Evolutionary conservation across 2,888 invertebrate species (phyloP), one percentile per base, ranked within the genome.

Genomic region (Drosophila kokeensis): DNA sequence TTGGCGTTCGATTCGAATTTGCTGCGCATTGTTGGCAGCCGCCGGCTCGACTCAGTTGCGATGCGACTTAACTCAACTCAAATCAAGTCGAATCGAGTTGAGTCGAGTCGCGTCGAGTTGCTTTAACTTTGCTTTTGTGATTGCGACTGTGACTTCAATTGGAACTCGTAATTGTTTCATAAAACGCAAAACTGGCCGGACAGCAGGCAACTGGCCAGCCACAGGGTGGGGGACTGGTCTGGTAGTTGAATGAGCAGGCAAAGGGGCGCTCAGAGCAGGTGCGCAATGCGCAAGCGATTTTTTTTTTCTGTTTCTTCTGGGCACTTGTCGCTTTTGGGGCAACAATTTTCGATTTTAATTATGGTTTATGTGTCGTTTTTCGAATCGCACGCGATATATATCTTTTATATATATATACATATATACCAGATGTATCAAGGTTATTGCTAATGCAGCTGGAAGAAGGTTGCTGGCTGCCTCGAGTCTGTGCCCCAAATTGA

Each of bases 121-220:
- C 70, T 36, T 75, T 75, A 61, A 34, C 68, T 68, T 70, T 61
- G 55, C 62, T 69, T 60, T 83, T 73, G 64, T 58, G 57, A 63
- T 24, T 69, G 65, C 59, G 70, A 62, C 38, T 61, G 45, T 36
- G 50, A 50, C 63, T 57, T 52, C 52, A 58, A 71, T 70, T 82
- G 69, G 60, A 68, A 72, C 67, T 84, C 80, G 89, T 87, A 87
- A 87, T 87, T 87, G 89, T 87, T 87, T 89, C 76, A 85, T 85
- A 83, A 83, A 83, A 83, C 82, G 82, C 77, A 84, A 82, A 88
- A 79, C 84, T 83, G 84, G 69, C 79, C 78, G 48, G 54, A 54
- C 54, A 55, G 66, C 54, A 53, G 66, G 53, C 65, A 61, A 70
- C 68, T 65, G 73, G 40, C 21, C 24, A 58, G 38, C 15, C 32